phyloP scores from a whole-genome alignment of 2,888 invertebrate species.

The Agrotis segetum region DNA sequence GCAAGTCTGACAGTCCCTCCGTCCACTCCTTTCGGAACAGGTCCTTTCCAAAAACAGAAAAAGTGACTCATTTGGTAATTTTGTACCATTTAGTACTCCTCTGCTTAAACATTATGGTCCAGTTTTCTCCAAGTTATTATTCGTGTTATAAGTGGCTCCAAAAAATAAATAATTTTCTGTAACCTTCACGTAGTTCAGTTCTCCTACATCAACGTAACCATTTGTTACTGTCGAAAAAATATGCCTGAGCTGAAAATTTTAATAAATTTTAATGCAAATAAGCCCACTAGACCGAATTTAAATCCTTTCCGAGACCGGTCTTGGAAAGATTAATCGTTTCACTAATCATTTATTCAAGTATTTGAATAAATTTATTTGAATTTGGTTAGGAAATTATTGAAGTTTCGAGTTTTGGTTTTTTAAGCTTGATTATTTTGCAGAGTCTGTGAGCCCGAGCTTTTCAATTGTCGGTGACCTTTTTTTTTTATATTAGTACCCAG shows the following conservation, averaged over 20 bases:
- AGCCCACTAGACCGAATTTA: constrained; percentile 32
- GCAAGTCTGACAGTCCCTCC: too few relatives aligned
- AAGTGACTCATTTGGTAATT: too few relatives aligned
- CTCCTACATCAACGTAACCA: constrained; percentile 36
- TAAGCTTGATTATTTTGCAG: too few relatives aligned
- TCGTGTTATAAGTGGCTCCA: neutral
- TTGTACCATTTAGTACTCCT: too few relatives aligned
- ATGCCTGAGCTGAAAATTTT: constrained; percentile 35
- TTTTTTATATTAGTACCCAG: neutral
- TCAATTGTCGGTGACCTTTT: too few relatives aligned
- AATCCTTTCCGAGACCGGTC: constrained; percentile 37
- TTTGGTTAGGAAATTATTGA: constrained; percentile 10
- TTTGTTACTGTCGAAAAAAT: constrained; percentile 57
- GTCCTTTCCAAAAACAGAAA: too few relatives aligned
- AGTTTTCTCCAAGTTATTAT: neutral
- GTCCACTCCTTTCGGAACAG: too few relatives aligned
- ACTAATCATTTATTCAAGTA: constrained; percentile 33
- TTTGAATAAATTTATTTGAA: constrained; percentile 33
- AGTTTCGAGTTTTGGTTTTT: constrained; percentile 9
- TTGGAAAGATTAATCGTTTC: constrained; percentile 49
- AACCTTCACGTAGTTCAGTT: constrained; percentile 2
- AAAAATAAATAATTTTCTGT: neutral
- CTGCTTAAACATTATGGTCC: too few relatives aligned
- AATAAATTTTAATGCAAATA: constrained; percentile 58
- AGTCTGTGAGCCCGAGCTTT: too few relatives aligned